Evolutionary conservation across 2,797 vertebrate species (phyloP).

Genomic region (Notolabrus celidotus): DNA sequence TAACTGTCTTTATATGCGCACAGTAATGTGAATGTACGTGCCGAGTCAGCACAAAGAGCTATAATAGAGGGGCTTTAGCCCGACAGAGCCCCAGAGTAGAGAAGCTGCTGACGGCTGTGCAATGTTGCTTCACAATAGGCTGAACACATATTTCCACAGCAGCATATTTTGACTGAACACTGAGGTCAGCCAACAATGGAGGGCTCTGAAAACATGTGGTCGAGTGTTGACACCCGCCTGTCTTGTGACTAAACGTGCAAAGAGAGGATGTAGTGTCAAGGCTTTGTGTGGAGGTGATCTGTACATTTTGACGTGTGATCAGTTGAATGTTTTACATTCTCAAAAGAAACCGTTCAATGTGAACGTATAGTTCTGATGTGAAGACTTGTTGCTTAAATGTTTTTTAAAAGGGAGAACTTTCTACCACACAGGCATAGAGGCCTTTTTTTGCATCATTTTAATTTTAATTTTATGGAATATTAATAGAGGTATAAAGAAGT

Average conservation of each 20-base stretch:
- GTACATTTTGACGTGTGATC: not conserved
- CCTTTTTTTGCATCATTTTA: too few species aligned
- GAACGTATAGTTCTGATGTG: too few species aligned
- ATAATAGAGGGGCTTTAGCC: conserved; percentile 62
- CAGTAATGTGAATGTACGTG: conserved; percentile 44
- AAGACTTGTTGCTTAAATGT: too few species aligned
- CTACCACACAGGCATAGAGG: too few species aligned
- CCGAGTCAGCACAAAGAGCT: conserved; percentile 43
- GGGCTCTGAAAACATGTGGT: conserved; percentile 26
- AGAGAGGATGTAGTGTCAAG: conserved; percentile 3
- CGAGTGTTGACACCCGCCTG: not conserved
- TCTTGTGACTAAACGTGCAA: conserved; percentile 24
- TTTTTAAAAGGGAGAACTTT: too few species aligned
- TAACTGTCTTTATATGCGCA: conserved; percentile 2
- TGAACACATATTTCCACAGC: conserved; percentile 47
- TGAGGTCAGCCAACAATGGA: conserved; percentile 33
- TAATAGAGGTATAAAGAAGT: too few species aligned
- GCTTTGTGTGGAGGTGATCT: not conserved
- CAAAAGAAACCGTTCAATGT: too few species aligned
- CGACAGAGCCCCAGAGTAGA: conserved; percentile 22
- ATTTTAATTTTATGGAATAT: too few species aligned
- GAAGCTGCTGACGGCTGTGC: conserved; percentile 54
- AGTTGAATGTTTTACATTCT: not conserved
- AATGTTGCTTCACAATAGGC: conserved; percentile 33
- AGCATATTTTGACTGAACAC: conserved; percentile 33